Evolutionary conservation across 2,113 vertebrate genomes (phyloP).

Genomic region (Meles meles): DNA sequence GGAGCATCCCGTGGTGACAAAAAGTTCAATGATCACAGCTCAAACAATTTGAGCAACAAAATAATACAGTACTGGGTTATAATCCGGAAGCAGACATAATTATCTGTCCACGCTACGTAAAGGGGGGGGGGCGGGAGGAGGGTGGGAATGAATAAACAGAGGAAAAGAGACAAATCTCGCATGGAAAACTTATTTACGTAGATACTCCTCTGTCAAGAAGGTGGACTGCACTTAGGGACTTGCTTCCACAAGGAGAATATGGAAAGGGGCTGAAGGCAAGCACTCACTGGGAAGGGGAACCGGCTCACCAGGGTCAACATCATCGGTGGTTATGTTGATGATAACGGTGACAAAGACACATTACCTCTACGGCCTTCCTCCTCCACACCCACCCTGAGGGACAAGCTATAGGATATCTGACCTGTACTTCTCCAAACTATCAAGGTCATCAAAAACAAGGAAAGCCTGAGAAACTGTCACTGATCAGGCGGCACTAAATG

Average conservation of each 20-base stretch:
- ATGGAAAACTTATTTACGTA: neutral
- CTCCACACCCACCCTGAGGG: neutral
- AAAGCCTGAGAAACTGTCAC: neutral
- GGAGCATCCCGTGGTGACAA: neutral
- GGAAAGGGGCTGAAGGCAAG: neutral
- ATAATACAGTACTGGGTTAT: neutral
- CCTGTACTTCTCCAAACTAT: neutral
- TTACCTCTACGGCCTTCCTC: neutral
- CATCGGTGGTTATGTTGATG: too few relatives aligned
- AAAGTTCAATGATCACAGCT: neutral
- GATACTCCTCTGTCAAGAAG: neutral
- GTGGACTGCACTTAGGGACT: neutral
- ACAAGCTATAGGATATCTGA: neutral
- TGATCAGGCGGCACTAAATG: neutral
- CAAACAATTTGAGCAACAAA: neutral
- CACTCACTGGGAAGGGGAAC: neutral
- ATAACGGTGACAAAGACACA: neutral
- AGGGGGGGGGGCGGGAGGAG: neutral
- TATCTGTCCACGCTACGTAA: neutral
- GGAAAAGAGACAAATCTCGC: neutral
- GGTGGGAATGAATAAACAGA: neutral
- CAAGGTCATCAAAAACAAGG: neutral
- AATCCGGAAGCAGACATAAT: neutral
- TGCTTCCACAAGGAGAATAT: neutral
- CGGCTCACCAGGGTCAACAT: neutral